A percentile compares a stretch with the other conserved stretches of the same genome.
phyloP scores from a whole-genome alignment of 2,888 invertebrate species.

The Panzeria rudis region DNA sequence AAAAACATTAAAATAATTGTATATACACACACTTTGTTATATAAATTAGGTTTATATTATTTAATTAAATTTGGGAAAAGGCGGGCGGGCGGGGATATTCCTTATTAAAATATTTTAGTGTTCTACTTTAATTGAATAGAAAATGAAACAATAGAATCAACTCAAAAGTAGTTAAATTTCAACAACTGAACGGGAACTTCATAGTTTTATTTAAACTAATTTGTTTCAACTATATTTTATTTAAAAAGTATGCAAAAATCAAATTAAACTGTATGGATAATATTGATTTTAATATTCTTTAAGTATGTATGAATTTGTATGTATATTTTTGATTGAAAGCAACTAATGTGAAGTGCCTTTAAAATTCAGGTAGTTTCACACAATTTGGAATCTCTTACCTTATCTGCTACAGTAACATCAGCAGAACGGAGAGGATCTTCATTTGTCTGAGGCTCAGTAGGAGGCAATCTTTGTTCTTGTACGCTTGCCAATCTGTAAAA shows the following conservation, averaged over 20 bases:
- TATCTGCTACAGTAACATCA: constrained; percentile 87
- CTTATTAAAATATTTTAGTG: constrained; percentile 49
- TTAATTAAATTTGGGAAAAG: constrained; percentile 1
- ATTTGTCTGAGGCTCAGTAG: constrained; percentile 86
- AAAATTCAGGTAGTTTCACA: constrained; percentile 31
- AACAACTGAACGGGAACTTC: constrained; percentile 54
- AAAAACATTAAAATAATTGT: constrained; percentile 45
- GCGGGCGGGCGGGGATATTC: not conserved
- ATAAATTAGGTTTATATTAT: constrained; percentile 33
- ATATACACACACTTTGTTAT: constrained; percentile 68
- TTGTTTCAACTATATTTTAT: constrained; percentile 57
- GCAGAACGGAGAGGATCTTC: constrained; percentile 84
- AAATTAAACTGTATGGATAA: constrained; percentile 67
- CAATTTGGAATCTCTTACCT: constrained; percentile 85
- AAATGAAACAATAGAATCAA: constrained; percentile 60
- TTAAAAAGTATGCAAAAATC: constrained; percentile 71
- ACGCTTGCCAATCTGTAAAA: constrained; percentile 94
- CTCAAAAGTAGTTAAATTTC: constrained; percentile 61
- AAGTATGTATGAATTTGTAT: not conserved
- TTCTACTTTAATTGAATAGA: constrained; percentile 69
- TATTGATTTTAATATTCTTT: constrained; percentile 72
- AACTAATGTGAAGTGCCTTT: constrained; percentile 68
- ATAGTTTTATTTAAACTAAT: constrained; percentile 49
- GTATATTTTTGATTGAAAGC: constrained; percentile 52
- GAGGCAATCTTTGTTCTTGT: constrained; percentile 93